Percentiles rank a stretch among this genome's conserved stretches.
These are phyloP conservation scores for Caenorhabditis macrosperma DNA, from an alignment of 2,888 invertebrate genomes.

Conservation along the genomic window DNA sequence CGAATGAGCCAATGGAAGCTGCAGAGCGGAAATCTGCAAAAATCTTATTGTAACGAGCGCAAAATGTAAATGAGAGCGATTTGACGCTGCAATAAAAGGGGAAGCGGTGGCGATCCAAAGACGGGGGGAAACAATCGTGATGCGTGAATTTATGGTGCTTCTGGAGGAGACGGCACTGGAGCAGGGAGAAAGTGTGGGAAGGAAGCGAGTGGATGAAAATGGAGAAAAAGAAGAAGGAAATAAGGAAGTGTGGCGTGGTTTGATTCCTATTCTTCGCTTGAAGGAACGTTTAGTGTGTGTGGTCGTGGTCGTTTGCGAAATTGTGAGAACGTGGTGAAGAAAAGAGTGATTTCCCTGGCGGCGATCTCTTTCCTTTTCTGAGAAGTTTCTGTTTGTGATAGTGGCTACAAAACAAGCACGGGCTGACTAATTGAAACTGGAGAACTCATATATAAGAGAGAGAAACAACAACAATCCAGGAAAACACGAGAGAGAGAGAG, in stretches of 20 bases:
- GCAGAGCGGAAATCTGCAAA: slow-evolving; percentile 20
- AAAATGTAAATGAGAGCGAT: slow-evolving; percentile 18
- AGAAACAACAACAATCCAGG: no score
- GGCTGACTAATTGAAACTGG: no score
- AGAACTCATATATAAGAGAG: no score
- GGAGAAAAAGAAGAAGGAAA: slow-evolving; percentile 1
- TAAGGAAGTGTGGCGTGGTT: neutral
- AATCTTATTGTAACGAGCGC: slow-evolving; percentile 13
- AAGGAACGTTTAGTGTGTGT: neutral
- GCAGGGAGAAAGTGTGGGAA: neutral
- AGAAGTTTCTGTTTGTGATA: no score
- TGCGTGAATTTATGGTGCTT: slow-evolving; percentile 6
- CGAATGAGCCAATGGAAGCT: slow-evolving; percentile 27
- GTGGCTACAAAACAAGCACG: no score
- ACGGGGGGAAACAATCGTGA: neutral
- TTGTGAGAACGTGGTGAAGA: no score
- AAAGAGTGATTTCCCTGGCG: no score
- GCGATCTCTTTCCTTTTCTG: no score
- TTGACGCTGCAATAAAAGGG: neutral
- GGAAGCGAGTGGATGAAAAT: neutral
- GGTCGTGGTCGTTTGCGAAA: no score
- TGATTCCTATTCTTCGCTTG: neutral
- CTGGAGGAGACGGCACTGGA: neutral
- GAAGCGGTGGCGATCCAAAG: neutral
- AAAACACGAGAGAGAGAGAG: no score